Conservation (phyloP, 2,888 invertebrate genomes). For the Lithophane ornitopus region DNA sequence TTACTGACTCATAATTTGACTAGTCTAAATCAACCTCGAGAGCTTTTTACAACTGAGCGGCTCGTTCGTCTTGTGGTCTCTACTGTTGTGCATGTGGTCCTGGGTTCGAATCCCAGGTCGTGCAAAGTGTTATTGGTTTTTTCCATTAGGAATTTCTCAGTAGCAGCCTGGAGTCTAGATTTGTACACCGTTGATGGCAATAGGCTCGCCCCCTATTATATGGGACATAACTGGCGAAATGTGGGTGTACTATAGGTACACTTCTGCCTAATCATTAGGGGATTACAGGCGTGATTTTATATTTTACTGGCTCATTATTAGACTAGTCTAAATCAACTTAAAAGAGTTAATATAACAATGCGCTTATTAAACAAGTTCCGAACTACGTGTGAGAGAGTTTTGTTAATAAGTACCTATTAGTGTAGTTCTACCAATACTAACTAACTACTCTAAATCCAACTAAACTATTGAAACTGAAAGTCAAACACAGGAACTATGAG, state of each 20-base stretch:
- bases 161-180: no score
- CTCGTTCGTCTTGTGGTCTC: no score
- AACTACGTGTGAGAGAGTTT: slow-evolving; percentile 6
- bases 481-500: slow-evolving; percentile 2
- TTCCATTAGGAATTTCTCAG: no score
- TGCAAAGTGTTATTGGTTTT: no score
- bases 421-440: not conserved
- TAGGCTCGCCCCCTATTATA: no score
- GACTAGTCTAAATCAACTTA: slow-evolving; percentile 13
- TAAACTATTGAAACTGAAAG: slow-evolving; percentile 26
- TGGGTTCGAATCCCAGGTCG: no score
- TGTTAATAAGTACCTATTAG: slow-evolving; percentile 6
- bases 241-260: not conserved
- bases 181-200: no score
- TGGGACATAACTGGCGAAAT: not conserved
- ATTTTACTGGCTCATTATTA: not conserved
- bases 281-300: not conserved
- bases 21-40: slow-evolving; percentile 6
- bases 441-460: not conserved
- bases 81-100: no score
- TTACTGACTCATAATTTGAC: not conserved
- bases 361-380: not conserved
- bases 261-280: not conserved
- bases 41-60: not conserved
- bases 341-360: not conserved